These are phyloP conservation scores for Thecophora atra DNA, from an alignment of 2,888 invertebrate genomes.

Conservation along the genomic window DNA sequence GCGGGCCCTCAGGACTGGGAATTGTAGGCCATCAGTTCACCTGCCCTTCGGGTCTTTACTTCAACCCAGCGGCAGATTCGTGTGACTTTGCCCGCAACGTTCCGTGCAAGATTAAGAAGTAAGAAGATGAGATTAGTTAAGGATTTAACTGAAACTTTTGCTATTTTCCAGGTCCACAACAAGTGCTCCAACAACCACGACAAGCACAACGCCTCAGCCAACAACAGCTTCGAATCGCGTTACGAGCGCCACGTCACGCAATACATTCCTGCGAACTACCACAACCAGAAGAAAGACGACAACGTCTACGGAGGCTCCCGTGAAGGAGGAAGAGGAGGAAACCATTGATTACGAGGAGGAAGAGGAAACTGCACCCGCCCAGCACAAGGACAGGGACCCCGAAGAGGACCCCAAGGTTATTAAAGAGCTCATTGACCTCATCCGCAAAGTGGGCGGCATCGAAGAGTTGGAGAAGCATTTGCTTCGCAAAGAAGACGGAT, in stretches of 20 bases:
- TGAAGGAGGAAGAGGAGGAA: constrained; percentile 58
- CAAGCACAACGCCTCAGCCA: constrained; percentile 60
- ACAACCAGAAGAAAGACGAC: constrained; percentile 62
- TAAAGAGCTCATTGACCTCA: constrained; percentile 83
- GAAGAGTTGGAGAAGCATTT: constrained; percentile 86
- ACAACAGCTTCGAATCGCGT: constrained; percentile 67
- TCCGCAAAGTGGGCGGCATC: constrained; percentile 88
- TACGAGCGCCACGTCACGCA: constrained; percentile 66
- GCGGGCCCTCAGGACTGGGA: constrained; percentile 86
- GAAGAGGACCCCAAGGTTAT: constrained; percentile 71
- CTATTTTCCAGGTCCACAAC: constrained; percentile 65
- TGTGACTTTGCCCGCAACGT: constrained; percentile 93
- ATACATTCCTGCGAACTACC: constrained; percentile 53
- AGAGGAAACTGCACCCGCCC: constrained; percentile 25
- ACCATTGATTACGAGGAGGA: constrained; percentile 68
- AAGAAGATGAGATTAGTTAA: constrained; percentile 21
- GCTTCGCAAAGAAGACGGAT: constrained; percentile 68
- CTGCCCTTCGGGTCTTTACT: constrained; percentile 89
- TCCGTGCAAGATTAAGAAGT: constrained; percentile 73
- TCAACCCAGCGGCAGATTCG: constrained; percentile 90
- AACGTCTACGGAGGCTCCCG: constrained; percentile 65
- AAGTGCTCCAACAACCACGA: constrained; percentile 67
- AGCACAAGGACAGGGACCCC: constrained; percentile 51
- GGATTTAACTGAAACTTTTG: not conserved
- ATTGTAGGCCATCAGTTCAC: constrained; percentile 93